Evolutionary conservation across 2,797 vertebrate species (phyloP), one percentile per base, ranked within the genome.

Genomic region (Syndactyla subalaris): DNA sequence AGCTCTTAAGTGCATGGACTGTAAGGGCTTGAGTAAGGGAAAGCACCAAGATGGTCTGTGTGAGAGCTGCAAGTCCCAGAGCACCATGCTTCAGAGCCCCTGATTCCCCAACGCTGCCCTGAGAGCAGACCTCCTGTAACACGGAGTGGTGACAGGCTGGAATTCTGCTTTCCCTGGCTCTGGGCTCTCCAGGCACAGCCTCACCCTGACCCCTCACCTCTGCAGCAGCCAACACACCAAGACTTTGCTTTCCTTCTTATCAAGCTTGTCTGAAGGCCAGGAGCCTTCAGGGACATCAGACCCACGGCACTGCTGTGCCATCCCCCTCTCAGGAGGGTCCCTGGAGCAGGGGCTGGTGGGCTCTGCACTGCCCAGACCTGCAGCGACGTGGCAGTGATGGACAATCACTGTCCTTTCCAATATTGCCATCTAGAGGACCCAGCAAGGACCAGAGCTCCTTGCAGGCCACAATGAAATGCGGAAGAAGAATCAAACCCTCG

Each of bases 401-500:
- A 59, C 81, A 67, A 5, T 1, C 20, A 41, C 86, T 93, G 77
- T 58, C 91, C 85, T 96, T 94, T 80, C 91, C 92, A 95, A 97
- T 89, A 95, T 96, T 96, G 95, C 96, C 96, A 96, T 92, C 96
- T 97, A 97, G 93, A 96, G 95, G 95, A 65, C 75, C 93, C 46
- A 54, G 86, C 38, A 65, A 95, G 81, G 95, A 95, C 87, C 59
- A 76, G 84, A 94, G 61, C 24, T 87, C 51, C 58, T 59, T 43
- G 29, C 41, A 59, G 85, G 65, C 68, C 55, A 23, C 1, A 6
- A 49, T 22, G 48, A 87, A 49, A 15, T 36, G 62, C 48, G 27
- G 36, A 73, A 74, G 36, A 73, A 74, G 21, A 57, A 71, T 24
- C 14, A 54, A 71, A 82, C 52, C 26, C 23, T 70, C 43, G 27